phyloP scores from a whole-genome alignment of 2,888 invertebrate species.

The Synanthedon formicaeformis region DNA sequence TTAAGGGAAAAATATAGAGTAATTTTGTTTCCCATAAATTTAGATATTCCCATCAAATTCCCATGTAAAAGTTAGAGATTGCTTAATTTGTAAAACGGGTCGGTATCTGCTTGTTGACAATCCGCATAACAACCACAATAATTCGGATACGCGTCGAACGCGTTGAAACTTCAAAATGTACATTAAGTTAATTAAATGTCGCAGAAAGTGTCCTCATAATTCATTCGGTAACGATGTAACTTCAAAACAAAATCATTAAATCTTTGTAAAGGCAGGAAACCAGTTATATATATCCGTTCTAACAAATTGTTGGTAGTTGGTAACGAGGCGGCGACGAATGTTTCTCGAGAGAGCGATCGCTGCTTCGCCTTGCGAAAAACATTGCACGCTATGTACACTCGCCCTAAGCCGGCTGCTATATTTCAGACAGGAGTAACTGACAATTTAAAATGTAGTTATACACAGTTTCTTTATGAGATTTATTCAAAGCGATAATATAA shows the following conservation, averaged over 20 bases:
- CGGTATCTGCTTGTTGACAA: no score
- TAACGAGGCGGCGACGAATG: slow-evolving; percentile 29
- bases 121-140: no score
- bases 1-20: no score
- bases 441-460: no score
- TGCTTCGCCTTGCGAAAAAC: slow-evolving; percentile 3
- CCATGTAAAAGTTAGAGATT: no score
- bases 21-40: no score
- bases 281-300: slow-evolving; percentile 24
- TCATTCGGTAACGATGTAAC: background rate
- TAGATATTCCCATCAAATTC: no score
- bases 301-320: slow-evolving; percentile 30
- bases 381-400: slow-evolving; percentile 2
- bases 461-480: no score
- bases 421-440: no score
- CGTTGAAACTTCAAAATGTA: background rate
- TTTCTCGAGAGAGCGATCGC: slow-evolving; percentile 28
- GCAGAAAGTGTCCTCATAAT: background rate
- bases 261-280: slow-evolving; percentile 11
- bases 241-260: slow-evolving; percentile 8
- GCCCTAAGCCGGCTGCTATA: background rate
- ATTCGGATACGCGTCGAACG: no score
- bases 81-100: no score
- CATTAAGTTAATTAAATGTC: background rate
- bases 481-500: no score